Conservation (phyloP, 2,888 invertebrate genomes). For the Drosophila cracens region DNA sequence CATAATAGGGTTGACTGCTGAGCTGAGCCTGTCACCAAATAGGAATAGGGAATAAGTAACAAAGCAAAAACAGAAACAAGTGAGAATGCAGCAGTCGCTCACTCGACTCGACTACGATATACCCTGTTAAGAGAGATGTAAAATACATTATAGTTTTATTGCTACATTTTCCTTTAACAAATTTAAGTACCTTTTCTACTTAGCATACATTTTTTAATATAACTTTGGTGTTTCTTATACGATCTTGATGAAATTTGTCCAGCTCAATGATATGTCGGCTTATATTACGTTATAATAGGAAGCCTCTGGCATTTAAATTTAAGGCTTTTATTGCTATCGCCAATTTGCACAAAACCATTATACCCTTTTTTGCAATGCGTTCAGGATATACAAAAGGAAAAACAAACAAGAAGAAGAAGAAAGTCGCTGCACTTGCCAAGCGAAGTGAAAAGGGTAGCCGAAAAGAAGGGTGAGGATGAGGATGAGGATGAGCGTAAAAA, state of each 20-base stretch:
- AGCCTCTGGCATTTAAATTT: not conserved
- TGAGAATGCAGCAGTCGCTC: not conserved
- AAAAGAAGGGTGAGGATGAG: conserved; percentile 14
- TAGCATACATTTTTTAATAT: fast-evolving
- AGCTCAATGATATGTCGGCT: not conserved
- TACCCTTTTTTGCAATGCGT: not conserved
- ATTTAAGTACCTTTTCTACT: not conserved
- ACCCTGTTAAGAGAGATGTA: not conserved
- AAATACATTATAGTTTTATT: not conserved
- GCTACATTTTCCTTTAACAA: not conserved
- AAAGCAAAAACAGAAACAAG: conserved; percentile 6
- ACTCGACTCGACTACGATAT: not conserved
- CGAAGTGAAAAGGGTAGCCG: conserved; percentile 35
- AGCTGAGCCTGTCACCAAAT: conserved; percentile 56
- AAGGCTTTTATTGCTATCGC: too few relatives aligned
- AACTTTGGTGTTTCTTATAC: not conserved
- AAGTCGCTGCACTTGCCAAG: conserved; percentile 57
- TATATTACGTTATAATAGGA: not conserved
- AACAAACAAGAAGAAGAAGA: conserved; percentile 21
- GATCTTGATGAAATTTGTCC: not conserved
- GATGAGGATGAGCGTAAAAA: not conserved
- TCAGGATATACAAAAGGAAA: not conserved
- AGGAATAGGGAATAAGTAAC: conserved; percentile 15
- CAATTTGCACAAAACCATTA: not conserved
- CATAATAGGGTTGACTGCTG: conserved; percentile 50